These are phyloP conservation scores for Azemiops feae DNA, from an alignment of 2,113 vertebrate genomes.

Conservation along the genomic window DNA sequence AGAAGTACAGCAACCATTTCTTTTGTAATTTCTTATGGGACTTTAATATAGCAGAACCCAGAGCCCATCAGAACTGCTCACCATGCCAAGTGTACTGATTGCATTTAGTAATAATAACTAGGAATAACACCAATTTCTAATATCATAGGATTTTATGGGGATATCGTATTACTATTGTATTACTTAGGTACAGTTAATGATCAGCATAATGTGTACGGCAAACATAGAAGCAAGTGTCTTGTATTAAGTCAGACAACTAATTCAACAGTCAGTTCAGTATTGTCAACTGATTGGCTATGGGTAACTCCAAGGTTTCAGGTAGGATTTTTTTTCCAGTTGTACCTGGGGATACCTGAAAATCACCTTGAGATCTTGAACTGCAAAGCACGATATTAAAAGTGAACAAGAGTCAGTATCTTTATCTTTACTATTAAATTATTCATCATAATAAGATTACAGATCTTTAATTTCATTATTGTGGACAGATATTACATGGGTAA, in stretches of 20 bases:
- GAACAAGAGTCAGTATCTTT: not conserved
- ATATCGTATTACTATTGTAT: not conserved
- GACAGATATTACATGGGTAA: not conserved
- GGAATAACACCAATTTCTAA: not conserved
- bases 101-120: not conserved
- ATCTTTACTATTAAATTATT: not conserved
- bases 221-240: not conserved
- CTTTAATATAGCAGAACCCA: not conserved
- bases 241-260: not conserved
- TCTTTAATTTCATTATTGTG: not conserved
- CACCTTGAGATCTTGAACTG: not conserved
- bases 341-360: not conserved
- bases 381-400: not conserved
- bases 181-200: not conserved
- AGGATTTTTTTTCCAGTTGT: not conserved
- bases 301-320: not conserved
- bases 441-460: not conserved
- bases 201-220: not conserved
- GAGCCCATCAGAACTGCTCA: not conserved
- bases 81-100: not conserved
- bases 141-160: not conserved
- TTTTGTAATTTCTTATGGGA: not conserved
- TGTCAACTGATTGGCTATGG: not conserved
- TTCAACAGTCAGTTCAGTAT: not conserved
- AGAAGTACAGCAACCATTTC: not conserved